Percentiles rank a stretch among this genome's conserved stretches.
Conservation (phyloP, 2,797 vertebrate genomes). For the Clarias pachynema region DNA sequence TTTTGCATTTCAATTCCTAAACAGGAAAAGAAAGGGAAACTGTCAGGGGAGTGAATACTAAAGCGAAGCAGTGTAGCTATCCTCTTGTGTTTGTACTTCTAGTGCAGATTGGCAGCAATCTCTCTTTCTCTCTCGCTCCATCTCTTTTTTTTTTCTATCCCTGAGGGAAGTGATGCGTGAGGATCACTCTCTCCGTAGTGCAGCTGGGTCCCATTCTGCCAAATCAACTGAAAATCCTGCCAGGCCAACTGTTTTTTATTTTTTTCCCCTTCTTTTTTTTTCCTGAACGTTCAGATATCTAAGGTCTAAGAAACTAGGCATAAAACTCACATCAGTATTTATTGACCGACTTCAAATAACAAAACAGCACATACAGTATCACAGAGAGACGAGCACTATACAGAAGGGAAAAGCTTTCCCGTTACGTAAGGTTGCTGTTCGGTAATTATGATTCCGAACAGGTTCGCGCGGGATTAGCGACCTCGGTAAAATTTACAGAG, state of each 20-base stretch:
- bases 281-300: neutral
- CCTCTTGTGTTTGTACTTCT: neutral
- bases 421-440: neutral
- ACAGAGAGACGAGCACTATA: neutral
- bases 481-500: neutral
- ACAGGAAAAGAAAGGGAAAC: neutral
- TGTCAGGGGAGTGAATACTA: neutral
- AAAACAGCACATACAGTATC: neutral
- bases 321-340: conserved; percentile 8
- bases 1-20: neutral
- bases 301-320: conserved; percentile 1
- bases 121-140: neutral
- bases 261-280: neutral
- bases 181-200: conserved; percentile 20
- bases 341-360: conserved; percentile 7
- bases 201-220: conserved; percentile 51
- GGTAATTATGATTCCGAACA: neutral
- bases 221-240: conserved; percentile 43
- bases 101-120: conserved; percentile 34
- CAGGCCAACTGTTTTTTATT: conserved; percentile 8
- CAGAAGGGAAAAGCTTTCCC: neutral
- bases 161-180: conserved; percentile 48
- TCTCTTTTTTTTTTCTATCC: conserved; percentile 10
- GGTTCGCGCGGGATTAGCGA: neutral
- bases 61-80: neutral